Evolutionary conservation across 2,797 vertebrate genomes (phyloP).

Genomic region (Carcharodon carcharias): DNA sequence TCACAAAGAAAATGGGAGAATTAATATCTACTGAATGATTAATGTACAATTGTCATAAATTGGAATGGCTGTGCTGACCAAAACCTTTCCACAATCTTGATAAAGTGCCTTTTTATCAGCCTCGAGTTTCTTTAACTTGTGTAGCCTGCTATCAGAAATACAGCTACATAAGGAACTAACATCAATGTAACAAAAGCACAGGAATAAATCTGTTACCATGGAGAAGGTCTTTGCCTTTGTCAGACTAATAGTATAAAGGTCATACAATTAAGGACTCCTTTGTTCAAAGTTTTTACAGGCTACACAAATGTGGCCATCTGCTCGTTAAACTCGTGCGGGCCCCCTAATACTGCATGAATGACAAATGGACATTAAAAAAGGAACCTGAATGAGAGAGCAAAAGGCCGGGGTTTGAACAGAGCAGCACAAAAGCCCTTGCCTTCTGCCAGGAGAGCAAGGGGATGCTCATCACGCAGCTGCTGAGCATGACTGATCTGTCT

Average conservation of each 20-base stretch:
- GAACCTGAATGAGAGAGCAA: slow-evolving; percentile 40
- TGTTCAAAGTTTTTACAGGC: slow-evolving; percentile 41
- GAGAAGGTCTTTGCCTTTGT: slow-evolving; percentile 36
- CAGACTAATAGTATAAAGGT: slow-evolving; percentile 37
- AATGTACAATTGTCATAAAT: neutral
- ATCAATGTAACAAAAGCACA: slow-evolving; percentile 28
- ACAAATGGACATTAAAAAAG: slow-evolving; percentile 38
- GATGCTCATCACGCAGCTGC: slow-evolving; percentile 42
- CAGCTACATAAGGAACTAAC: slow-evolving; percentile 7
- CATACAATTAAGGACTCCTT: slow-evolving; percentile 40
- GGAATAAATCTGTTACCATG: slow-evolving; percentile 36
- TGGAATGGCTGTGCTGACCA: neutral
- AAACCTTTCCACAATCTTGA: neutral
- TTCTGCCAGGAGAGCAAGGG: slow-evolving; percentile 40
- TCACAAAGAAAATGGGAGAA: neutral
- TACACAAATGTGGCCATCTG: slow-evolving; percentile 44
- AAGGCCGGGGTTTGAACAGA: slow-evolving; percentile 34
- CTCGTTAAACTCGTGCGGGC: slow-evolving; percentile 42
- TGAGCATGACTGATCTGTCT: slow-evolving; percentile 30
- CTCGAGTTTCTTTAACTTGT: neutral
- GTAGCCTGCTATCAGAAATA: neutral
- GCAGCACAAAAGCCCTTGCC: slow-evolving; percentile 40
- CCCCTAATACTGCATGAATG: slow-evolving; percentile 36
- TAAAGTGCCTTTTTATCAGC: slow-evolving; percentile 4
- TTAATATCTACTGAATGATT: neutral